Base-by-base conservation (phyloP, 2,113 vertebrate species). In the Scolopax mira region DNA sequence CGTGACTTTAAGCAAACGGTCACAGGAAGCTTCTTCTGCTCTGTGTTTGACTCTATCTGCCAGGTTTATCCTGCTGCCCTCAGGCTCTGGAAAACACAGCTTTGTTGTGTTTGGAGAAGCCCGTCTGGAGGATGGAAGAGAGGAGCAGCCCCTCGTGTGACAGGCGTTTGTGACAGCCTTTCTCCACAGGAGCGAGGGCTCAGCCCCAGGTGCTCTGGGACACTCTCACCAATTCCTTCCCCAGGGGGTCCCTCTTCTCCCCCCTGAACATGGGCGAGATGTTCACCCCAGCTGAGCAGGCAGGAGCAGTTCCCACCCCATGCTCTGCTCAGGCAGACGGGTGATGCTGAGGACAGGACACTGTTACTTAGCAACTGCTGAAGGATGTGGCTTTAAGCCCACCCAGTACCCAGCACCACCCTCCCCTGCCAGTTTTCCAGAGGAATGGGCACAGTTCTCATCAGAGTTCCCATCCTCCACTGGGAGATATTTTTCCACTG, bases 291-390 rank as follows among this genome's bases (percentile, higher is more conserved):
- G 83, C n/a, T 6, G 35, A 17, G 74, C 39, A 3, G 51, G 42
- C 22, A 28, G 18, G 49, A 57, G 54, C 1, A 1, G 30, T 25
- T 33, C 71, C 55, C 79, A 37, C 49, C 30, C 15, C 3, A 9
- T 0, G 6, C 57, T 78, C 31, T 51, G 23, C 65, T 23, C 72
- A 6, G 18, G 58, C 58, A 77, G 84, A 10, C 1, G 18, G 78
- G 57, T 49, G 64, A 79, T 80, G 89, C 65, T 41, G 91, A 74
- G 80, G 91, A 23, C 77, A 87, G 86, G 93, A 11, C 93, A 21
- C 54, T 19, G 89, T 85, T 89, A 37, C 84, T 74, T 91, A 92
- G 95, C 93, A 93, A 75, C 91, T 27, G 70, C 80, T 30, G 49
- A n/a, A 72, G 91, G 93, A 94, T 85, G 93, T 0, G 1, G 48